Evolutionary conservation across 2,888 invertebrate genomes (phyloP).

Genomic region (Autographa pulchrina): DNA sequence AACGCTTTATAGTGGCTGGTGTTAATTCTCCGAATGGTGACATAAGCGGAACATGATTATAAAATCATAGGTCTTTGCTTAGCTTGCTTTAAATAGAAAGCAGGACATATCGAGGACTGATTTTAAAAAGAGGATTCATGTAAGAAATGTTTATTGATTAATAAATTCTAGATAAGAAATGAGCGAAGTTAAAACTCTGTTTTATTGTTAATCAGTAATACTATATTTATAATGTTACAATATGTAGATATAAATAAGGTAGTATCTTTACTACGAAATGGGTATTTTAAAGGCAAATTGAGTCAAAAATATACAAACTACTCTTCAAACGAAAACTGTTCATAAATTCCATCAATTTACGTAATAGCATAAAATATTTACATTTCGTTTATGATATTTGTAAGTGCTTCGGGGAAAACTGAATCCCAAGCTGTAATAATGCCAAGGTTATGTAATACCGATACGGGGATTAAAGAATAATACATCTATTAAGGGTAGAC

Average conservation of each 20-base stretch:
- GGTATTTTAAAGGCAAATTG: not conserved
- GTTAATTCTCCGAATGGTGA: not conserved
- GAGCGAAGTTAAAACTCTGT: too few species aligned
- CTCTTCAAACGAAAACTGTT: not conserved
- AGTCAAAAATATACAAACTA: not conserved
- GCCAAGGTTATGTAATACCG: conserved; percentile 6
- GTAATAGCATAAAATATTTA: conserved; percentile 6
- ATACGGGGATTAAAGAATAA: conserved; percentile 8
- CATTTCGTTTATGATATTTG: conserved; percentile 10
- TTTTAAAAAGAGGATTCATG: too few species aligned
- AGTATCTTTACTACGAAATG: too few species aligned
- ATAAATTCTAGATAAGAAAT: too few species aligned
- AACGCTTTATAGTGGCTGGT: conserved; percentile 15
- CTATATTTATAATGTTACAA: too few species aligned
- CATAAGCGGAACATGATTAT: not conserved
- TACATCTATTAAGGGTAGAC: not conserved
- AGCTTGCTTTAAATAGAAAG: not conserved
- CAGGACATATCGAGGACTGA: too few species aligned
- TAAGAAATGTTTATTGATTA: too few species aligned
- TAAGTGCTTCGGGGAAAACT: conserved; percentile 6
- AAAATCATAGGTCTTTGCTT: not conserved
- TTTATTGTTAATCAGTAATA: too few species aligned
- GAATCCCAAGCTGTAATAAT: conserved; percentile 7
- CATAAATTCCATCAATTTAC: conserved; percentile 9
- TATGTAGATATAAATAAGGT: too few species aligned